Evolutionary conservation across 2,113 vertebrate genomes (phyloP), one percentile per base, ranked within the genome.

Genomic region (Mungos mungo): DNA sequence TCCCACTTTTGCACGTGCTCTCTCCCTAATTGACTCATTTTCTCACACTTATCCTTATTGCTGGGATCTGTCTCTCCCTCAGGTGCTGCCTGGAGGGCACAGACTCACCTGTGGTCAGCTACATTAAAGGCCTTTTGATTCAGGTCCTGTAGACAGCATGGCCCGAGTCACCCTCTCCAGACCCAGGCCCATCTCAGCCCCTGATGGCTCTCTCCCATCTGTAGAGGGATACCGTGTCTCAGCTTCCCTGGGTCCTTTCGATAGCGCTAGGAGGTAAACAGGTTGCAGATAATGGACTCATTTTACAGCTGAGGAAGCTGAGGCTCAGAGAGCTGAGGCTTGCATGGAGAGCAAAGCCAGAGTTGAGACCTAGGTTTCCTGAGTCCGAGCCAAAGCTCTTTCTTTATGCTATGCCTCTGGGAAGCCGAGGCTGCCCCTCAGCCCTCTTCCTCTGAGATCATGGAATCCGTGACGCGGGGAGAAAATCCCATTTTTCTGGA

Each of bases 401-500:
- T 60, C 45, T 14, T 77, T 66, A 38, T 14, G 38, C 7, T 7
- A 2, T 18, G 13, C 12, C 47, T 23, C 35, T 2, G 8, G 52
- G 54, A 52, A 82, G 31, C 7, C 16, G 81, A 83, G 63, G 27
- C n/a, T 3, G 14, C 19, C 27, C 4, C 0, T 80, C 27, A 35
- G 33, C 27, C 52, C 0, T 50, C 31, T 7, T 2, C 9, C 68
- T 7, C 13, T n/a, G 13, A 57, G 69, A 33, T 23, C 69, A 27
- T 38, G 21, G 10, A 19, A 2, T 7, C 6, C 3, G 0, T 21
- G 63, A 9, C 0, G 0, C 0, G 3, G 14, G 63, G 45, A 35
- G 71, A 29, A 54, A 76, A 15, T 8, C 45, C 16, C 2, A 3
- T 68, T 60, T 54, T 8, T 45, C 33, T 65, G 29, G 15, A 90